A percentile compares a stretch with the other conserved stretches of the same genome.
phyloP scores from a whole-genome alignment of 2,888 invertebrate species.

The Merodon equestris region DNA sequence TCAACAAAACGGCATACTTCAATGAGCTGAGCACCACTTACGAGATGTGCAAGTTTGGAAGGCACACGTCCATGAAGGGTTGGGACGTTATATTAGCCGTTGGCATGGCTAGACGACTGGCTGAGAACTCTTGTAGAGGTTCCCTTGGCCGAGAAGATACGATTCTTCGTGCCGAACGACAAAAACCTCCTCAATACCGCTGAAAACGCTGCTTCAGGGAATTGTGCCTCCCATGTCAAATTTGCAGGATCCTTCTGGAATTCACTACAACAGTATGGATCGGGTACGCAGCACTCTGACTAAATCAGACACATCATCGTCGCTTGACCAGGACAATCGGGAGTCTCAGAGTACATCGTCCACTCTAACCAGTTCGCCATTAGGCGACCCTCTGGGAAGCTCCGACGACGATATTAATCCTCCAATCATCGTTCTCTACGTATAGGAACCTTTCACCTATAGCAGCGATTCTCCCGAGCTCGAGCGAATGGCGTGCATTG shows the following conservation, averaged over 20 bases:
- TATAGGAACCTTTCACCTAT: slow-evolving; percentile 96
- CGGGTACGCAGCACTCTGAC: slow-evolving; percentile 81
- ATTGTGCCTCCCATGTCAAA: slow-evolving; percentile 80
- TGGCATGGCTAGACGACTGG: slow-evolving; percentile 96
- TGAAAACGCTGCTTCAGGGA: slow-evolving; percentile 74
- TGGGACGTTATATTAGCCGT: slow-evolving; percentile 94
- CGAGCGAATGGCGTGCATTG: slow-evolving; percentile 87
- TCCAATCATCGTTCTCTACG: slow-evolving; percentile 94
- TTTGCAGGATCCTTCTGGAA: slow-evolving; percentile 72
- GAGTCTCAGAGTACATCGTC: slow-evolving; percentile 73
- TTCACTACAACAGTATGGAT: slow-evolving; percentile 72
- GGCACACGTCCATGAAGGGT: slow-evolving; percentile 93
- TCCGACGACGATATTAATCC: slow-evolving; percentile 90
- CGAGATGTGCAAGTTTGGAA: slow-evolving; percentile 95
- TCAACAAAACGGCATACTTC: slow-evolving; percentile 92
- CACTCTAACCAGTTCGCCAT: slow-evolving; percentile 69
- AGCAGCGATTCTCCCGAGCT: slow-evolving; percentile 86
- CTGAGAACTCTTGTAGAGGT: slow-evolving; percentile 90
- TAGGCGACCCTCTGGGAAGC: slow-evolving; percentile 79
- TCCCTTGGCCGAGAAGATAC: slow-evolving; percentile 89
- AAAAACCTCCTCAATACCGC: slow-evolving; percentile 85
- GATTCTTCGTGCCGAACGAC: slow-evolving; percentile 90
- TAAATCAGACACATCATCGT: slow-evolving; percentile 74
- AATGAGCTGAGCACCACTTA: slow-evolving; percentile 95
- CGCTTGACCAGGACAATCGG: slow-evolving; percentile 69